Percentiles rank a stretch among this genome's conserved stretches.
Evolutionary conservation across 1,140 invertebrate genomes (phyloP).

Genomic region (Druon quercuslanigerum): DNA sequence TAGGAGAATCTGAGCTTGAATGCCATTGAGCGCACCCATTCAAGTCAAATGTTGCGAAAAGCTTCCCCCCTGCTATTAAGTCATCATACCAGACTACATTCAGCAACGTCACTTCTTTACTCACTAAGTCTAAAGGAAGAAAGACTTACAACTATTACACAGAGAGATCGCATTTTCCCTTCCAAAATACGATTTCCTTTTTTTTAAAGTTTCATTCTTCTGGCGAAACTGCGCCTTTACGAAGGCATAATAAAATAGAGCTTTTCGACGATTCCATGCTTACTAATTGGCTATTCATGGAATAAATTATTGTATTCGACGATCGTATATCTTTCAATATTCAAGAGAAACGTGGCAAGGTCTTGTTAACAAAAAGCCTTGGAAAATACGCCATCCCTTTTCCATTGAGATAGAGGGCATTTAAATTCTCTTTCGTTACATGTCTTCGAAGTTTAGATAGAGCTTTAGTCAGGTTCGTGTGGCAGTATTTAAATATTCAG

Average conservation of each 20-base stretch:
- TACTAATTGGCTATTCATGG: constrained; percentile 14
- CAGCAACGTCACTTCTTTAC: neutral
- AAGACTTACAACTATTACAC: neutral
- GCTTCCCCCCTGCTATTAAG: neutral
- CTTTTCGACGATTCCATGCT: neutral
- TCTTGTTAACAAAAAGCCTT: neutral
- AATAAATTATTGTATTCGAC: neutral
- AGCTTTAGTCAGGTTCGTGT: no score
- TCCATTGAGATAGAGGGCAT: neutral
- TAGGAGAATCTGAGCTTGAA: constrained; percentile 7
- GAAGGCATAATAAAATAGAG: neutral
- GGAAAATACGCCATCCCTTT: neutral
- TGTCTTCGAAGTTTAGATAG: no score
- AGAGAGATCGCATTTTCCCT: neutral
- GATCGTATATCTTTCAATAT: neutral
- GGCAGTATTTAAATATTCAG: no score
- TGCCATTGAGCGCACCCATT: constrained; percentile 11
- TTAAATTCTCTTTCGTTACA: neutral
- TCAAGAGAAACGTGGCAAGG: neutral
- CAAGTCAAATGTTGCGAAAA: constrained; percentile 29
- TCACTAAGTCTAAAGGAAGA: constrained; percentile 6
- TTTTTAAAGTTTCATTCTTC: constrained; percentile 18
- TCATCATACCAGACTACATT: constrained; percentile 1
- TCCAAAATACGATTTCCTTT: neutral
- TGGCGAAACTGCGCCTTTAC: neutral